Percentiles rank a stretch among this genome's conserved stretches.
Evolutionary conservation across 2,797 vertebrate genomes (phyloP).

Genomic region (Apodemus agrarius): DNA sequence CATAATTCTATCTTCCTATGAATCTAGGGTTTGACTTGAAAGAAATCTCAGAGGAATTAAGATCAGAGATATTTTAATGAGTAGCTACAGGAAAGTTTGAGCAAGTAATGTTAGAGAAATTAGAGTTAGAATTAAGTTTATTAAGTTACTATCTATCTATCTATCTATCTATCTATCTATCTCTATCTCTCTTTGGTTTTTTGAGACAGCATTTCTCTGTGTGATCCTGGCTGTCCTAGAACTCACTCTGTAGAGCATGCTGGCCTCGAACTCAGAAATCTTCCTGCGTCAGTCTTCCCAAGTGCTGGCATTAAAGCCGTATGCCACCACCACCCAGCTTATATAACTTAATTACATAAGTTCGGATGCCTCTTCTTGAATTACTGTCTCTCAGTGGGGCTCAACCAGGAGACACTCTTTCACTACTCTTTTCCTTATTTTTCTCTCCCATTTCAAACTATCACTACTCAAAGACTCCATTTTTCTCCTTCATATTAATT

Average conservation of each 20-base stretch:
- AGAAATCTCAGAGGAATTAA: constrained; percentile 25
- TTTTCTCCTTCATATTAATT: neutral
- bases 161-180: too few species aligned
- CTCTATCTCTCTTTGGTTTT: too few species aligned
- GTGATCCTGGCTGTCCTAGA: too few species aligned
- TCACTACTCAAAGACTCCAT: neutral
- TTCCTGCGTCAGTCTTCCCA: too few species aligned
- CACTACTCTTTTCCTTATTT: neutral
- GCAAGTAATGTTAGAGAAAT: constrained; percentile 54
- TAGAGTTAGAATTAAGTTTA: constrained; percentile 20
- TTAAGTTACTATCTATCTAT: too few species aligned
- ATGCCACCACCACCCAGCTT: too few species aligned
- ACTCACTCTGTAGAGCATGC: too few species aligned
- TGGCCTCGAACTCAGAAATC: too few species aligned
- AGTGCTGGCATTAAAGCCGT: too few species aligned
- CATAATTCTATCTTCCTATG: constrained; percentile 53
- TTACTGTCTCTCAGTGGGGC: neutral
- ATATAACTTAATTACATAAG: neutral
- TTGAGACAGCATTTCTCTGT: too few species aligned
- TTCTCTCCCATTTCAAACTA: neutral
- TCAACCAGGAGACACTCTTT: neutral
- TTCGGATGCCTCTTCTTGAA: neutral
- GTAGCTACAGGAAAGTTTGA: neutral
- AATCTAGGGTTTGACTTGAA: constrained; percentile 48
- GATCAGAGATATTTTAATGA: constrained; percentile 55